phyloP scores from a whole-genome alignment of 2,113 vertebrate genomes.

The Apeltes quadracus region DNA sequence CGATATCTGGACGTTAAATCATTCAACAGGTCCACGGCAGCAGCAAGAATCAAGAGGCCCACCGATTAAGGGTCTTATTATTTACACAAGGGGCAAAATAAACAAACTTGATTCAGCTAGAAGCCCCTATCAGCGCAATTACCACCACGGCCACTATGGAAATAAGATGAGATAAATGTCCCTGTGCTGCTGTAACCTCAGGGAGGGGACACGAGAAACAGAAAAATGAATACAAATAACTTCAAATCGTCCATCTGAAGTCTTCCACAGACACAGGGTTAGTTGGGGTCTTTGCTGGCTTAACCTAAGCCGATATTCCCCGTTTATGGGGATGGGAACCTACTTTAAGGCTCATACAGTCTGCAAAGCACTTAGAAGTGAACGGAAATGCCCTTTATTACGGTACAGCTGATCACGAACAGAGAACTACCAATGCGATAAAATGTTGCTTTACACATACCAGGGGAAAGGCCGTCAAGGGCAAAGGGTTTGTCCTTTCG shows the following conservation, averaged over 20 bases:
- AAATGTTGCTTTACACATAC: neutral
- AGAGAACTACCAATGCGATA: neutral
- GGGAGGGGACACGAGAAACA: neutral
- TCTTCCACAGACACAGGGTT: neutral
- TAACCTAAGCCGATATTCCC: slow-evolving; percentile 17
- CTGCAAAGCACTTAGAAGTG: neutral
- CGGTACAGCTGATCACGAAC: neutral
- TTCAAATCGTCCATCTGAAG: neutral
- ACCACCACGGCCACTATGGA: neutral
- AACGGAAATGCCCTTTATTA: neutral
- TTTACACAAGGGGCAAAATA: neutral
- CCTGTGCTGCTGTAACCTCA: no score
- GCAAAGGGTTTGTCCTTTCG: neutral
- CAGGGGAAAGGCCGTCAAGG: slow-evolving; percentile 1
- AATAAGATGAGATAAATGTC: neutral
- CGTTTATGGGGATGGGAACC: slow-evolving; percentile 31
- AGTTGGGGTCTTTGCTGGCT: neutral
- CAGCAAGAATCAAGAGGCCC: neutral
- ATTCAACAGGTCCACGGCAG: neutral
- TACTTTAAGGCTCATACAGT: neutral
- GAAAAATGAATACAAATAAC: neutral
- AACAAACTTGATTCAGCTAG: neutral
- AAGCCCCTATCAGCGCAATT: neutral
- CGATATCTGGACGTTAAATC: neutral
- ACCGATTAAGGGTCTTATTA: neutral